Evolutionary conservation across 2,888 invertebrate species (phyloP).

Genomic region (Coelogynopora nodosa): DNA sequence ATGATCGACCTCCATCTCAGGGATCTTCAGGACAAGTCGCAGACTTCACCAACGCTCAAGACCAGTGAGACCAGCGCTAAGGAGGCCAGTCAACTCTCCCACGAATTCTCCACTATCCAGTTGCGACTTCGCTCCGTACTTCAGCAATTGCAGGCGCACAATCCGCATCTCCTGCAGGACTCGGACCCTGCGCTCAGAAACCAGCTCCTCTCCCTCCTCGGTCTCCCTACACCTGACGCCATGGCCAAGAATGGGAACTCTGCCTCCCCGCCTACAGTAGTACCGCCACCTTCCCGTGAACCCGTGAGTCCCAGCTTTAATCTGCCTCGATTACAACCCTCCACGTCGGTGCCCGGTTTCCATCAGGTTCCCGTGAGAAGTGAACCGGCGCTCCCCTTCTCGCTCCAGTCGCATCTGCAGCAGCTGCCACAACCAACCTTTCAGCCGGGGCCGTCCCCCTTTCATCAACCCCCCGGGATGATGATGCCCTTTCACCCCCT

Average conservation of each 20-base stretch:
- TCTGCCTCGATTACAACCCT: neutral
- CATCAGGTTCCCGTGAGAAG: neutral
- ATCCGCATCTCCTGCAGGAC: neutral
- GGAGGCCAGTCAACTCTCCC: neutral
- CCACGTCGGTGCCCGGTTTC: neutral
- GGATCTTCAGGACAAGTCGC: neutral
- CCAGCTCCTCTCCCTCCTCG: constrained; percentile 4
- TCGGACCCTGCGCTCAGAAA: neutral
- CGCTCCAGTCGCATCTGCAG: neutral
- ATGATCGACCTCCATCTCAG: neutral
- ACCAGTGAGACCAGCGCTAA: neutral
- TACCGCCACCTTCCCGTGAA: neutral
- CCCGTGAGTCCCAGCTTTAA: neutral
- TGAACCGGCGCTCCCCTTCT: neutral
- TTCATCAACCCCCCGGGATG: neutral
- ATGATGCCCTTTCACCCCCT: neutral
- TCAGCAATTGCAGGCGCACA: neutral
- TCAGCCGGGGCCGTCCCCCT: neutral
- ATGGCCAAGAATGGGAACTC: neutral
- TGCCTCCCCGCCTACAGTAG: neutral
- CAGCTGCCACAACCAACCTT: neutral
- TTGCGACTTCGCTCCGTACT: neutral
- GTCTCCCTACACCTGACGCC: neutral
- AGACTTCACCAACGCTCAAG: neutral
- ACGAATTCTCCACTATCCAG: neutral